Conservation (phyloP, 2,888 invertebrate species). For the Formica aserva region DNA sequence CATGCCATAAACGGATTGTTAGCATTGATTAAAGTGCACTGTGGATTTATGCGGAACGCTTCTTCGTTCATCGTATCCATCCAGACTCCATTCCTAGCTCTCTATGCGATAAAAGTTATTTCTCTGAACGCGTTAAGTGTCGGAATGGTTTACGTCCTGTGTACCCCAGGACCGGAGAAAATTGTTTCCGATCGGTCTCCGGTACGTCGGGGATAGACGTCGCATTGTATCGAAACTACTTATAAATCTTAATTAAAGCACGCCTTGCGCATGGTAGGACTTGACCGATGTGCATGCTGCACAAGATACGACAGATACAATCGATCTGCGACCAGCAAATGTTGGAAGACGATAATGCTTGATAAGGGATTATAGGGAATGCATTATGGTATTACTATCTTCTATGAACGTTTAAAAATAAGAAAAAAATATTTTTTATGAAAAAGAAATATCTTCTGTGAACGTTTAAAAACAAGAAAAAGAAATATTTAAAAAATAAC, state of each 20-base stretch:
- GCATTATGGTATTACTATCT: not conserved
- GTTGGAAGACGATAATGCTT: not conserved
- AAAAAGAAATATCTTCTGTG: not conserved
- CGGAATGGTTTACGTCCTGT: constrained; percentile 68
- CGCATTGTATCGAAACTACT: constrained; percentile 21
- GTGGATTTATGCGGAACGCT: constrained; percentile 57
- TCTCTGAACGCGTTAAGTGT: constrained; percentile 43
- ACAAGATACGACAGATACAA: not conserved
- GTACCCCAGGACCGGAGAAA: constrained; percentile 30
- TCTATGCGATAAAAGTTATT: constrained; percentile 48
- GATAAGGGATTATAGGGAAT: not conserved
- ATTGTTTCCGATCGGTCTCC: constrained; percentile 61
- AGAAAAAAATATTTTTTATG: not conserved
- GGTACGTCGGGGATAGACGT: constrained; percentile 44
- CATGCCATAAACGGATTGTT: constrained; percentile 78
- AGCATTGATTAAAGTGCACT: constrained; percentile 78
- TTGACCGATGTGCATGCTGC: constrained; percentile 1
- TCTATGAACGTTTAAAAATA: not conserved
- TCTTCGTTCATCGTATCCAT: constrained; percentile 28
- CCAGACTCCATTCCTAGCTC: constrained; percentile 39
- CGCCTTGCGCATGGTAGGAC: constrained; percentile 18
- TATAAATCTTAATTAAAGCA: constrained; percentile 69
- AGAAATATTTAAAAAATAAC: not conserved
- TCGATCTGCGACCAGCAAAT: not conserved
- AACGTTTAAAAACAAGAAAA: not conserved